A percentile compares a stretch with the other conserved stretches of the same genome.
Evolutionary conservation across 2,888 invertebrate species (phyloP).

Genomic region (Heliconius ethilla): DNA sequence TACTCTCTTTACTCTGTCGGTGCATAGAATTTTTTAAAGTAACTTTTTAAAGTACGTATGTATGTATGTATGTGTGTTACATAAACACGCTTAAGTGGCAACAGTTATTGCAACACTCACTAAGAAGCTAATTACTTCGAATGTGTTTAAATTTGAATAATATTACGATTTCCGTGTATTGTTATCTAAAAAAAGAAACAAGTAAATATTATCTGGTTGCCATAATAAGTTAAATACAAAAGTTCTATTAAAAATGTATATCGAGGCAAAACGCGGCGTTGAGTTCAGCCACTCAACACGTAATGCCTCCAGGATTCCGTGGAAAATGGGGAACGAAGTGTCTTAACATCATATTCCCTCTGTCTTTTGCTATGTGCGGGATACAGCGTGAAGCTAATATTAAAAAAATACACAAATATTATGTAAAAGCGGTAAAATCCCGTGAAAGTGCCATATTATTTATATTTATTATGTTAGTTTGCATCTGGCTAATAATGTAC

Average conservation of each 20-base stretch:
- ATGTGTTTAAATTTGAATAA: conserved; percentile 18
- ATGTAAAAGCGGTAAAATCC: conserved; percentile 54
- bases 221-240: neutral
- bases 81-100: conserved; percentile 30
- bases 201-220: neutral
- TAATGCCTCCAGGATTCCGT: too few relatives aligned
- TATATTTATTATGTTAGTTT: conserved; percentile 65
- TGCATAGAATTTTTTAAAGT: conserved; percentile 37
- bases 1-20: conserved; percentile 24
- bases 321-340: too few relatives aligned
- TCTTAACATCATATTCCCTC: too few relatives aligned
- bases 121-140: neutral
- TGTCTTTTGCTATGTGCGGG: too few relatives aligned
- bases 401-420: conserved; percentile 23
- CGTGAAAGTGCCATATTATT: conserved; percentile 62
- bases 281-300: too few relatives aligned
- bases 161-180: neutral
- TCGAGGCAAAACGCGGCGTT: too few relatives aligned
- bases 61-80: neutral
- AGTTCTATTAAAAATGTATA: neutral
- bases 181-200: neutral
- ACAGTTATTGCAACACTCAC: conserved; percentile 5
- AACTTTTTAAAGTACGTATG: conserved; percentile 22
- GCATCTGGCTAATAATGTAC: conserved; percentile 63
- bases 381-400: too few relatives aligned